phyloP scores from a whole-genome alignment of 2,888 invertebrate species.

The Netelia virgata region DNA sequence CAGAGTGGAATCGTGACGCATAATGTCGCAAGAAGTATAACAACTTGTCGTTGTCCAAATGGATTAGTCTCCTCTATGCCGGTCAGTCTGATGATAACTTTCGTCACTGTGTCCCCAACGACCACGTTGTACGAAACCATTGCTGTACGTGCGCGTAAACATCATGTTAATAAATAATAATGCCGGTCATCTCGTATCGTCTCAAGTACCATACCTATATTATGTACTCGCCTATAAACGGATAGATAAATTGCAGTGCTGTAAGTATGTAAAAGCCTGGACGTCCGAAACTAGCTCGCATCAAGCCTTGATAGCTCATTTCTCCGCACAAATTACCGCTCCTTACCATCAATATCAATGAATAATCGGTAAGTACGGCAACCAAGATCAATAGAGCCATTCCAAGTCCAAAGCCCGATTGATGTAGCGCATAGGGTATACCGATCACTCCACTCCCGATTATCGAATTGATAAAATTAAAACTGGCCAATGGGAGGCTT shows the following conservation, averaged over 20 bases:
- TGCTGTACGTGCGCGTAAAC: conserved; percentile 85
- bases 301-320: conserved; percentile 92
- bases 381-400: conserved; percentile 89
- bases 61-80: conserved; percentile 86
- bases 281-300: conserved; percentile 92
- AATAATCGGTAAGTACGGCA: conserved; percentile 93
- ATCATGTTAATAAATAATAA: background rate
- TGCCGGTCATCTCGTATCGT: too few relatives aligned
- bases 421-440: conserved; percentile 92
- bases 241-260: conserved; percentile 92
- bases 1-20: conserved; percentile 92
- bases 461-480: conserved; percentile 95
- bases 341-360: conserved; percentile 91
- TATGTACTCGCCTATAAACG: conserved; percentile 90
- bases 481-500: conserved; percentile 91
- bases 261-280: conserved; percentile 92
- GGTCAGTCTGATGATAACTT: conserved; percentile 91
- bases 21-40: conserved; percentile 90
- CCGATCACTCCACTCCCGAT: conserved; percentile 95
- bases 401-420: conserved; percentile 93
- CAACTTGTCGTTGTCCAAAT: conserved; percentile 88
- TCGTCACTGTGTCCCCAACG: conserved; percentile 94
- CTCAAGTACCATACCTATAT: too few relatives aligned
- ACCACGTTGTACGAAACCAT: conserved; percentile 96
- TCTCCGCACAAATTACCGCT: conserved; percentile 91